Evolutionary conservation across 2,888 invertebrate species (phyloP).

Genomic region (Branchinecta sandiegonensis): DNA sequence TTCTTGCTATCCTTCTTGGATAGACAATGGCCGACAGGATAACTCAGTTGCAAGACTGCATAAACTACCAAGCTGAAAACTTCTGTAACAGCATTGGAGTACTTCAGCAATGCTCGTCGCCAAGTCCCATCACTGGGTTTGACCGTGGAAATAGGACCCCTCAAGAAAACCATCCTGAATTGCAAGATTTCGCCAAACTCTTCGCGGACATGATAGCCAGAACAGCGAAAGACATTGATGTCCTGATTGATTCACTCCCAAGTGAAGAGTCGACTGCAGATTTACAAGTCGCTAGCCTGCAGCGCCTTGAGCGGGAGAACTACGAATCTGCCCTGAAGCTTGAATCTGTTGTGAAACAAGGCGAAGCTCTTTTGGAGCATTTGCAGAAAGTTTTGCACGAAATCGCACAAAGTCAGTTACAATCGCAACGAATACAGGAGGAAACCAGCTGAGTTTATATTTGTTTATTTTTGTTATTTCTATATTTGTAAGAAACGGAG

Average conservation of each 20-base stretch:
- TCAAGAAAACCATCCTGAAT: constrained; percentile 39
- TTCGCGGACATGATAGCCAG: constrained; percentile 89
- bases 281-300: constrained; percentile 61
- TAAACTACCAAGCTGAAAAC: constrained; percentile 93
- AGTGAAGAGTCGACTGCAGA: constrained; percentile 91
- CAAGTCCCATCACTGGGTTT: constrained; percentile 83
- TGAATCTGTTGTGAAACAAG: constrained; percentile 66
- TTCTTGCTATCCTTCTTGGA: too few relatives aligned
- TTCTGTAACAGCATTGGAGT: constrained; percentile 97
- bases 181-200: constrained; percentile 64
- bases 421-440: background rate
- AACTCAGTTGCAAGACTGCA: constrained; percentile 87
- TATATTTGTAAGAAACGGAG: too few relatives aligned
- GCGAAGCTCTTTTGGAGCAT: constrained; percentile 68
- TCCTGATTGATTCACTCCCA: constrained; percentile 84
- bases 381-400: constrained; percentile 83
- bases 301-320: constrained; percentile 73
- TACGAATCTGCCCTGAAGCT: constrained; percentile 75
- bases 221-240: constrained; percentile 95
- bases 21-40: constrained; percentile 71
- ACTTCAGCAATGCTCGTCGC: constrained; percentile 82
- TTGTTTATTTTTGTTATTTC: too few relatives aligned
- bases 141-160: constrained; percentile 72
- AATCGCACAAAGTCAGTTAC: constrained; percentile 73
- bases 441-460: background rate